A percentile compares a stretch with the other conserved stretches of the same genome.
Evolutionary conservation across 2,113 vertebrate species (phyloP).

Genomic region (Dasyprocta punctata): DNA sequence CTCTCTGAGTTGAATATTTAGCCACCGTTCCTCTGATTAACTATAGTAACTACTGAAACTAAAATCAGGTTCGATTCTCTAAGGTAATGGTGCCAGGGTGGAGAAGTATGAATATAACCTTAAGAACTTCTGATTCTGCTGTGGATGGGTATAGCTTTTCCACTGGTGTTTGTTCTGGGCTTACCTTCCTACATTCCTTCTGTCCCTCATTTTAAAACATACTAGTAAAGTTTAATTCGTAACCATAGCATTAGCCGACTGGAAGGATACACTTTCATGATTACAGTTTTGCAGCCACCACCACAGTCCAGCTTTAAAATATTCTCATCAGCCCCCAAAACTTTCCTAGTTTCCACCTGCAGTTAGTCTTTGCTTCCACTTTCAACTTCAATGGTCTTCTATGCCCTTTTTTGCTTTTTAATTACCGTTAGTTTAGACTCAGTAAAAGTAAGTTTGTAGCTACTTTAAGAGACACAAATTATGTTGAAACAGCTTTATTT

Average conservation of each 20-base stretch:
- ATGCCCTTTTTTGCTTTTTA: neutral
- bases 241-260: neutral
- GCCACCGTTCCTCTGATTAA: neutral
- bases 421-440: neutral
- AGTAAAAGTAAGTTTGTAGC: constrained; percentile 15
- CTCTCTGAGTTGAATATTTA: neutral
- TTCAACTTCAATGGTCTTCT: neutral
- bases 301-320: neutral
- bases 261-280: neutral
- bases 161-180: neutral
- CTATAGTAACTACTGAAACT: neutral
- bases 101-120: neutral
- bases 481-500: constrained; percentile 91
- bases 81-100: neutral
- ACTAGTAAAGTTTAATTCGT: neutral
- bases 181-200: neutral
- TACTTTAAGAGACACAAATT: constrained; percentile 65
- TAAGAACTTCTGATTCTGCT: neutral
- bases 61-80: neutral
- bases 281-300: neutral
- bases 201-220: neutral
- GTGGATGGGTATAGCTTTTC: neutral
- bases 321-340: neutral
- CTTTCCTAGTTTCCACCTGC: neutral
- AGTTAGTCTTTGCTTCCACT: neutral